Conservation (phyloP, 2,888 invertebrate species). For the Alitta virens region DNA sequence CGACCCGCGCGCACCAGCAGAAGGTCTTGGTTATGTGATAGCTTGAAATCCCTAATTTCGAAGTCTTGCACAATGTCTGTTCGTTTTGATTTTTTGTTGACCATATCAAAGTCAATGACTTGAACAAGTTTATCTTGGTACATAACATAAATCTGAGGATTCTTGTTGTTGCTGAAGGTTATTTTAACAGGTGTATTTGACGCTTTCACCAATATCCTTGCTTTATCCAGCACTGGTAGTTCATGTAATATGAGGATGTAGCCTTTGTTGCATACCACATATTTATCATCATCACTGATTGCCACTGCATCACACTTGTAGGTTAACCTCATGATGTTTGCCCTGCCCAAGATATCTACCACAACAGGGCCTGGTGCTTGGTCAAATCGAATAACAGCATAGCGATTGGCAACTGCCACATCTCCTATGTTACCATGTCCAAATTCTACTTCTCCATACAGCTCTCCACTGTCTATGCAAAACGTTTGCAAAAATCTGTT, state of each 20-base stretch:
- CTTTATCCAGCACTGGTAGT: conserved; percentile 40
- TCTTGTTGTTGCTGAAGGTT: conserved; percentile 30
- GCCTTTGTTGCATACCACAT: conserved; percentile 39
- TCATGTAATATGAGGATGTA: conserved; percentile 35
- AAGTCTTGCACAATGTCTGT: conserved; percentile 37
- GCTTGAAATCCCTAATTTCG: conserved; percentile 29
- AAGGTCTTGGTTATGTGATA: conserved; percentile 25
- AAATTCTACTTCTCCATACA: conserved; percentile 37
- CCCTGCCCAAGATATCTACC: conserved; percentile 38
- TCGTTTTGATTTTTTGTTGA: conserved; percentile 31
- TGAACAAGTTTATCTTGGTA: conserved; percentile 37
- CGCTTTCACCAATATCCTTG: conserved; percentile 35
- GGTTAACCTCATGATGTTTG: conserved; percentile 38
- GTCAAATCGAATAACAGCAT: conserved; percentile 37
- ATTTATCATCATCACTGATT: conserved; percentile 38
- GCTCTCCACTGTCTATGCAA: conserved; percentile 39
- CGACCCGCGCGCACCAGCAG: conserved; percentile 38
- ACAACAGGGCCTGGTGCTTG: conserved; percentile 41
- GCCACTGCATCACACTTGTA: conserved; percentile 38
- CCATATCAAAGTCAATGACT: conserved; percentile 34
- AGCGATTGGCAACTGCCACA: conserved; percentile 36
- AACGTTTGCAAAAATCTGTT: conserved; percentile 36
- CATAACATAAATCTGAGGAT: conserved; percentile 36
- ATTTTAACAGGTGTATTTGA: conserved; percentile 38
- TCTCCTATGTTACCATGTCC: conserved; percentile 10